Evolutionary conservation across 2,888 invertebrate genomes (phyloP), one percentile per base, ranked within the genome.

Genomic region (Pinctada fucata): DNA sequence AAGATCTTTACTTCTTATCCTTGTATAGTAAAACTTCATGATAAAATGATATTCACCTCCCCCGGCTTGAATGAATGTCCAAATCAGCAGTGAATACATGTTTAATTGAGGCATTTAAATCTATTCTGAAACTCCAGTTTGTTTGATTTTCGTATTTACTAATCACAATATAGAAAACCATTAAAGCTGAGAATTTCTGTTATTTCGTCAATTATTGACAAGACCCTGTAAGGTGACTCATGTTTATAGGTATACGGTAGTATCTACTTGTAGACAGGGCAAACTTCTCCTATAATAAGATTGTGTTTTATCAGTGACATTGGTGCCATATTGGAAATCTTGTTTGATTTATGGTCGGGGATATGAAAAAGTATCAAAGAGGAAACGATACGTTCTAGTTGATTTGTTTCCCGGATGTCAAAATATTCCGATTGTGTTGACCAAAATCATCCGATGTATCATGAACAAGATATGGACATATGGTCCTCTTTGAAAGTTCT

Each of bases 91-190:
- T 68, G 47, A 68, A 68, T 68, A 47, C 16, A 68, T 16, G 68
- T 47, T 68, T 68, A 68, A 68, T 68, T 68, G 68, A 4, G 68
- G 6, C 47, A 68, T 68, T 68, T 68, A 68, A 68, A 68, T 68
- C 68, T 68, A 68, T 68, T 45, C 47, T 47, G 16, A 47, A 45
- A 45, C 10, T 47, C 68, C 13, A 58, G 58, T 13, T 58, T 58
- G 58, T 58, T 58, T 58, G 58, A 58, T 58, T 58, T 58, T 58
- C 8, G 58, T 58, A 58, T 58, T 58, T 58, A 58, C 58, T 58
- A 58, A 58, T 58, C 58, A 58, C 8, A 10, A 58, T 58, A 58
- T 58, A 1, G 58, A 13, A 58, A 58, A 6, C 6, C 58, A 58
- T 31, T 31, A 31, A 31, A 31, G 31, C 31, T 31, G 31, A 31